Conservation (phyloP, 2,113 vertebrate genomes). For the Myodes glareolus region DNA sequence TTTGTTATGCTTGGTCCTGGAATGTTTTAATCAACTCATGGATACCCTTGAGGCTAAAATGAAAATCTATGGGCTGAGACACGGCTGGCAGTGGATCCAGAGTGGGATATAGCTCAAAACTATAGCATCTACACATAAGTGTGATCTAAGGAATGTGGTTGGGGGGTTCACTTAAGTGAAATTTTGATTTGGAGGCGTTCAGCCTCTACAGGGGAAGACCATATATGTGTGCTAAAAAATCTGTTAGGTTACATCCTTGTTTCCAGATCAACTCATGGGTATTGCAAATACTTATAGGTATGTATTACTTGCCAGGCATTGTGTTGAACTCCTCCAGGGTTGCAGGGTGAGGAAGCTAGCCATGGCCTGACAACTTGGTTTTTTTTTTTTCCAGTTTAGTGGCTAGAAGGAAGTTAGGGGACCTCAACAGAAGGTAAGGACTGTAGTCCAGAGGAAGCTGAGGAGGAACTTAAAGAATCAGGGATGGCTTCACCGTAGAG, state of each 20-base stretch:
- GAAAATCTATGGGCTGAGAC: neutral
- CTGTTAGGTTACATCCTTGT: neutral
- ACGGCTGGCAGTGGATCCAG: neutral
- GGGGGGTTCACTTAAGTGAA: neutral
- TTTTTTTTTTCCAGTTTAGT: too few species aligned
- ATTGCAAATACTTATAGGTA: neutral
- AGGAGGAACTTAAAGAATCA: neutral
- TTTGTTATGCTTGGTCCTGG: neutral
- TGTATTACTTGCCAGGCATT: neutral
- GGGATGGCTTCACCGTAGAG: neutral
- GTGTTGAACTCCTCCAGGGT: neutral
- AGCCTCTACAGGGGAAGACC: too few species aligned
- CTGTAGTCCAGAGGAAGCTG: neutral
- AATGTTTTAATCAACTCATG: neutral
- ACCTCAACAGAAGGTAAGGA: neutral
- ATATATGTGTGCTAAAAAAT: neutral
- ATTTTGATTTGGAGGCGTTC: neutral
- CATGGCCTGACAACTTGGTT: neutral
- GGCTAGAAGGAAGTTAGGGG: neutral
- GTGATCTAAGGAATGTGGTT: neutral
- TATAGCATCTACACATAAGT: neutral
- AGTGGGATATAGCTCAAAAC: neutral
- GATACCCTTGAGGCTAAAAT: neutral
- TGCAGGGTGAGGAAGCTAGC: neutral
- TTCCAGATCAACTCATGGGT: neutral